Evolutionary conservation across 92 coral and sea anemone genomes (phyloP).

Genomic region (Bergia puertoricense): DNA sequence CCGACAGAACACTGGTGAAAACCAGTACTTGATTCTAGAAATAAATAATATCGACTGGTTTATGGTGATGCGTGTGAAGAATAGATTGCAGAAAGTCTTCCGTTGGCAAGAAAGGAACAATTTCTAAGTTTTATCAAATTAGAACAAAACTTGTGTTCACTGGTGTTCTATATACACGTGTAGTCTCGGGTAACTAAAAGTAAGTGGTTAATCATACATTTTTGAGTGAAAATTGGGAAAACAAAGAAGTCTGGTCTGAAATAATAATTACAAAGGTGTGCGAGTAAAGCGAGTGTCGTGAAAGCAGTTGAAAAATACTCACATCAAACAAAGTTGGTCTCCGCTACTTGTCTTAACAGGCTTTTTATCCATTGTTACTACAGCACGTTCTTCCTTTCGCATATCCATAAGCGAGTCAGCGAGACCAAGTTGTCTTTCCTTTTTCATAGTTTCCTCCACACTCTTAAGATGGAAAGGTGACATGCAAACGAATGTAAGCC

Average conservation of each 20-base stretch:
- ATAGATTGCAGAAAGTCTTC: no score
- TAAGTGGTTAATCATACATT: no score
- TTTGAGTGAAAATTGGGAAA: no score
- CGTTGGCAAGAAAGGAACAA: no score
- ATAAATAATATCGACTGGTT: no score
- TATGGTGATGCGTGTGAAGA: no score
- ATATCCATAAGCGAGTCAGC: background rate
- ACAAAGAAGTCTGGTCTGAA: no score
- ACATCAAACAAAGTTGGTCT: background rate
- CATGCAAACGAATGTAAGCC: background rate
- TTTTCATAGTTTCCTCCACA: background rate
- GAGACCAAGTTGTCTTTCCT: background rate
- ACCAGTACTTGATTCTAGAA: background rate
- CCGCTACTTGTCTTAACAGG: background rate
- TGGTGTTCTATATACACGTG: no score
- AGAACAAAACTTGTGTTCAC: no score
- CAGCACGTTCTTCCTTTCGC: background rate
- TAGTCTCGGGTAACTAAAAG: no score
- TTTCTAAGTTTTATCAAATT: background rate
- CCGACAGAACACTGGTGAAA: background rate
- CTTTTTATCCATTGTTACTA: constrained; percentile 5
- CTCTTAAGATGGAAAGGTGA: background rate
- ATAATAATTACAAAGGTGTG: no score
- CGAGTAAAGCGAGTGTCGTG: background rate
- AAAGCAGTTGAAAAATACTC: background rate